Evolutionary conservation across 2,888 invertebrate genomes (phyloP).

Genomic region (Panzeria rudis): DNA sequence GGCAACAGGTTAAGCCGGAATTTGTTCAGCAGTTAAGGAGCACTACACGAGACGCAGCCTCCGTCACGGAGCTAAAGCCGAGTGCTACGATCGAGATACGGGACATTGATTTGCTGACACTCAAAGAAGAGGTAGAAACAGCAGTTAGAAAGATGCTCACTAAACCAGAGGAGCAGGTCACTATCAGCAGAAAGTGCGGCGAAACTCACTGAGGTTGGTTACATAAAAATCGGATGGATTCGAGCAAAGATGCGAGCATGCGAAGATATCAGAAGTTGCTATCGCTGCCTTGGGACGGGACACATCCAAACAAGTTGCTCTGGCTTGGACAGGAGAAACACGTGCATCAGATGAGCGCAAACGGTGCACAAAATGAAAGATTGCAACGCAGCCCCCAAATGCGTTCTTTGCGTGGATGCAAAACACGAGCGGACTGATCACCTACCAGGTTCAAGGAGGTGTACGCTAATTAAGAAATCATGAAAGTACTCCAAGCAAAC

Average conservation of each 20-base stretch:
- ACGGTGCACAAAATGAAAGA: neutral
- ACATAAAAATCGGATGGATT: neutral
- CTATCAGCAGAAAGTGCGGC: constrained; percentile 2
- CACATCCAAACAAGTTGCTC: neutral
- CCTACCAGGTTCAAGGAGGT: neutral
- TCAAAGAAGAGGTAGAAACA: constrained; percentile 4
- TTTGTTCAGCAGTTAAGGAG: neutral
- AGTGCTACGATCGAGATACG: constrained; percentile 3
- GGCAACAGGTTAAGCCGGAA: neutral
- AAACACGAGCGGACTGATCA: neutral
- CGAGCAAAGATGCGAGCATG: neutral
- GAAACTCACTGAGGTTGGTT: neutral
- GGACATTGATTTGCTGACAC: neutral
- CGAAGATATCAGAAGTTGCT: neutral
- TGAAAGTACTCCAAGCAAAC: too few relatives aligned
- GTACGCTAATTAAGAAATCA: neutral
- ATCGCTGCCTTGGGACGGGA: neutral
- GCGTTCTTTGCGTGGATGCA: constrained; percentile 3
- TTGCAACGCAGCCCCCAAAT: constrained; percentile 1
- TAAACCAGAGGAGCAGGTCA: neutral
- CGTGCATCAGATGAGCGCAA: neutral
- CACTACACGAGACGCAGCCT: neutral
- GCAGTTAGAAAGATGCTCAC: neutral
- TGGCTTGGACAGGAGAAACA: neutral
- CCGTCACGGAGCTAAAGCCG: constrained; percentile 2